Conservation (phyloP, 2,888 invertebrate genomes). For the Sympetrum striolatum region DNA sequence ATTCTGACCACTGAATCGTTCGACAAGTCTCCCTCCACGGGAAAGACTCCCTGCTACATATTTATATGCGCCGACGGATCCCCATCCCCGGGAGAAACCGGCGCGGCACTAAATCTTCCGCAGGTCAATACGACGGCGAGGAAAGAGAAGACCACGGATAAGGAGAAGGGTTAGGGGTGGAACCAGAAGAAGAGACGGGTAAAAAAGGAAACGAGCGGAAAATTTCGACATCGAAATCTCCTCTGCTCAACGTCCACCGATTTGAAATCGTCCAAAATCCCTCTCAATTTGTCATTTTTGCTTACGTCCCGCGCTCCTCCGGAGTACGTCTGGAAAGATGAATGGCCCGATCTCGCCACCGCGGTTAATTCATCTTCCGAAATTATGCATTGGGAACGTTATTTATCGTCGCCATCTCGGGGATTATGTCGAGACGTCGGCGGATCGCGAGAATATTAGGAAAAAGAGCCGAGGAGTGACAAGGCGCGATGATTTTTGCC, state of each 20-base stretch:
- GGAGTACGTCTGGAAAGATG: not conserved
- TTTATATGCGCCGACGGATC: not conserved
- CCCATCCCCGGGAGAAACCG: not conserved
- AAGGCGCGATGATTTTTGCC: not conserved
- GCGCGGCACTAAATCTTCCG: not conserved
- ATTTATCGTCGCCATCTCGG: not conserved
- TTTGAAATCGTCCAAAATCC: not conserved
- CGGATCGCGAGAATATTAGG: not conserved
- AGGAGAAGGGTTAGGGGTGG: not conserved
- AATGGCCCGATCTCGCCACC: not conserved
- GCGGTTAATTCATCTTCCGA: not conserved
- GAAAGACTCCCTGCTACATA: not conserved
- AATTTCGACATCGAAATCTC: not conserved
- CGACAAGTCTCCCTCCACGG: not conserved
- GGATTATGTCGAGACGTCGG: not conserved
- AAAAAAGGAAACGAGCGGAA: not conserved
- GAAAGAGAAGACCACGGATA: not conserved
- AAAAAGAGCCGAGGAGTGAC: not conserved
- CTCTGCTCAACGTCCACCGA: not conserved
- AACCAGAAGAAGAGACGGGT: not conserved
- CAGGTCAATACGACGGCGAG: not conserved
- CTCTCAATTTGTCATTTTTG: not conserved
- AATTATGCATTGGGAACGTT: not conserved
- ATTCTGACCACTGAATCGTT: not conserved
- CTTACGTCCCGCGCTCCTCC: not conserved